These are phyloP conservation scores for Vanessa tameamea DNA, from an alignment of 1,140 invertebrate genomes.

Conservation along the genomic window DNA sequence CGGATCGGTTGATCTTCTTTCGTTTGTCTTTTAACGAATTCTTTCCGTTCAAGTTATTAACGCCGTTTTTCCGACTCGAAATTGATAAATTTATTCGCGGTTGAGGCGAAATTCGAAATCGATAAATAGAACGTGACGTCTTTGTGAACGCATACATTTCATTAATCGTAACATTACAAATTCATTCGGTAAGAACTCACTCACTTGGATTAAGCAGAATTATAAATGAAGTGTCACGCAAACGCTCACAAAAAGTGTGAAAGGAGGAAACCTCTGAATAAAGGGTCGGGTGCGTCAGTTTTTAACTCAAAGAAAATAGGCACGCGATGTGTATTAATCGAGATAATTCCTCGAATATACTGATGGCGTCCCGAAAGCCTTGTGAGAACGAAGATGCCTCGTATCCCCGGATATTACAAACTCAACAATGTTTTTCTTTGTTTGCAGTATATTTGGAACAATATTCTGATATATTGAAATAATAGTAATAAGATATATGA, in stretches of 20 bases:
- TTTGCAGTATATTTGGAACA: slow-evolving; percentile 22
- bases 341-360: slow-evolving; percentile 29
- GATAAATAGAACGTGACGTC: slow-evolving; percentile 26
- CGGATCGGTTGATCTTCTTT: slow-evolving; percentile 52
- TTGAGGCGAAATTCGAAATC: slow-evolving; percentile 12
- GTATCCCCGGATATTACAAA: slow-evolving; percentile 28
- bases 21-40: slow-evolving; percentile 53
- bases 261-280: slow-evolving; percentile 63
- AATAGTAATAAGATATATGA: background rate
- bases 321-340: slow-evolving; percentile 30
- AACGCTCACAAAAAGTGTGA: slow-evolving; percentile 69
- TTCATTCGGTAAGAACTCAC: slow-evolving; percentile 78
- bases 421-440: slow-evolving; percentile 20
- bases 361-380: slow-evolving; percentile 13
- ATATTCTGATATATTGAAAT: slow-evolving; percentile 15
- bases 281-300: slow-evolving; percentile 53
- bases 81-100: slow-evolving; percentile 7
- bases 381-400: slow-evolving; percentile 13
- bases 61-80: slow-evolving; percentile 21
- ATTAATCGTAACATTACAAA: slow-evolving; percentile 77
- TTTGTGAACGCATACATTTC: slow-evolving; percentile 29
- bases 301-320: slow-evolving; percentile 53
- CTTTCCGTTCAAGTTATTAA: slow-evolving; percentile 37
- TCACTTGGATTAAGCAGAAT: slow-evolving; percentile 76
- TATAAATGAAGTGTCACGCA: slow-evolving; percentile 77